These are phyloP conservation scores for Macrophya alboannulata DNA, from an alignment of 2,888 invertebrate species.

Conservation along the genomic window DNA sequence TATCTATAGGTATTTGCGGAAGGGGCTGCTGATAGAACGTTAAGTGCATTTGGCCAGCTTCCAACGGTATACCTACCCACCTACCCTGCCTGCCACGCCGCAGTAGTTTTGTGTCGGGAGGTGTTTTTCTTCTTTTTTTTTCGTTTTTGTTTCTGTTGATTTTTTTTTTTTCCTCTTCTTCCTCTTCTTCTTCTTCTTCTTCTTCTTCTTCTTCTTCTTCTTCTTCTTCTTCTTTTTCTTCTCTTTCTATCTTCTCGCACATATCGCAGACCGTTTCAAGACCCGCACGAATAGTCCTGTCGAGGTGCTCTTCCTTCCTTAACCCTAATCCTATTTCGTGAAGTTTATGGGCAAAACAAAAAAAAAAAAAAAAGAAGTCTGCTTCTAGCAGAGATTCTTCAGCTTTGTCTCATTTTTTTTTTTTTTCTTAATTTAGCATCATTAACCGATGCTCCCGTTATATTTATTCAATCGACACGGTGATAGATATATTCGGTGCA, in stretches of 20 bases:
- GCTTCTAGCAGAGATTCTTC: not conserved
- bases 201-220: not conserved
- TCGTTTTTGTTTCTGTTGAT: too few species aligned
- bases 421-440: not conserved
- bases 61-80: slow-evolving; percentile 68
- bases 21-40: slow-evolving; percentile 72
- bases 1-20: slow-evolving; percentile 1
- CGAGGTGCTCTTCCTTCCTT: not conserved
- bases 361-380: not conserved
- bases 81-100: not conserved
- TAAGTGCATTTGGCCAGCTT: slow-evolving; percentile 77
- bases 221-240: not conserved
- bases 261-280: not conserved
- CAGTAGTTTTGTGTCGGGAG: not conserved
- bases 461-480: not conserved
- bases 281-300: not conserved
- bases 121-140: not conserved
- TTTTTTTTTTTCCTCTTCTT: too few species aligned
- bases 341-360: not conserved
- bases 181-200: not conserved
- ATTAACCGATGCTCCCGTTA: too few species aligned
- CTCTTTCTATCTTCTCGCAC: not conserved
- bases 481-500: not conserved
- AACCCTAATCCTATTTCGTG: not conserved
- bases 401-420: not conserved